Evolutionary conservation across 2,113 vertebrate species (phyloP).

Genomic region (Heterocephalus glaber): DNA sequence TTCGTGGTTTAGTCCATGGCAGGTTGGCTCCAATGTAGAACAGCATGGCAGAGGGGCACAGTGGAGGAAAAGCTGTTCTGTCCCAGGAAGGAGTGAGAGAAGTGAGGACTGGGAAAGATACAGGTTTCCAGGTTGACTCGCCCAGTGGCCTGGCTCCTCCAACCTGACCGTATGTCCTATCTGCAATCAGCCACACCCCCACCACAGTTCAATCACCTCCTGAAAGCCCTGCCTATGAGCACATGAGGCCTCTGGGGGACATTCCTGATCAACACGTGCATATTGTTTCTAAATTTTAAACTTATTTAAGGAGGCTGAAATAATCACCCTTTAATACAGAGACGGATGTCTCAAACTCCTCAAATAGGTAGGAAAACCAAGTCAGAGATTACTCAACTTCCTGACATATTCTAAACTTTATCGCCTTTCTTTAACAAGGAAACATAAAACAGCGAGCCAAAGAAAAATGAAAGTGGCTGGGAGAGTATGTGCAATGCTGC

Average conservation of each 20-base stretch:
- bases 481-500: not conserved
- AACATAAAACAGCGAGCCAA: conserved; percentile 9
- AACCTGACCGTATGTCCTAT: not conserved
- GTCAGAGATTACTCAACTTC: not conserved
- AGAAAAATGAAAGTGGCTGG: conserved; percentile 49
- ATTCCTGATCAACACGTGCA: not conserved
- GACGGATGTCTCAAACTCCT: not conserved
- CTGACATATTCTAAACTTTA: not conserved
- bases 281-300: not conserved
- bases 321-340: not conserved
- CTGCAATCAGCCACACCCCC: not conserved
- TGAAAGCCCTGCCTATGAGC: not conserved
- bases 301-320: not conserved
- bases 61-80: not conserved
- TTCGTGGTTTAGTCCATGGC: not conserved
- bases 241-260: not conserved
- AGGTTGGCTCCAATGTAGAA: not conserved
- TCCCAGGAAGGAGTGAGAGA: not conserved
- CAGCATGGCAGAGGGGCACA: not conserved
- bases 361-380: not conserved
- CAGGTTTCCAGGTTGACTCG: not conserved
- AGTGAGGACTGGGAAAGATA: not conserved
- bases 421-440: conserved; percentile 24
- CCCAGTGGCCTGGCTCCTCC: not conserved
- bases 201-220: not conserved